Percentiles rank a stretch among this genome's conserved stretches.
phyloP scores from a whole-genome alignment of 1,140 invertebrate genomes.

The Macrocentrus cingulum region DNA sequence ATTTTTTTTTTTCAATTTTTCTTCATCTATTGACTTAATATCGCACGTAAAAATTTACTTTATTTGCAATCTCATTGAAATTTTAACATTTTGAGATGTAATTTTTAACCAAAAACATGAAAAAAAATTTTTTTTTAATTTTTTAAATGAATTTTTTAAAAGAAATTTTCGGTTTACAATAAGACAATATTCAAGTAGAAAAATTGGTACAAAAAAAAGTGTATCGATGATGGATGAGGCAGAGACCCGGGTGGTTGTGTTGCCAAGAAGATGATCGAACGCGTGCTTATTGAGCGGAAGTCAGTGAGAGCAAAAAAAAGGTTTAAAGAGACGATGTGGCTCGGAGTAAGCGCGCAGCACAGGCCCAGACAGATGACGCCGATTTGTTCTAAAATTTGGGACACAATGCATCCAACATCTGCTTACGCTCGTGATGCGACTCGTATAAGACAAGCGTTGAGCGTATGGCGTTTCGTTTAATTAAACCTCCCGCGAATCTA shows the following conservation, averaged over 20 bases:
- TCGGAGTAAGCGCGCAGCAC: too few relatives aligned
- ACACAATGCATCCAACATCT: slow-evolving; percentile 31
- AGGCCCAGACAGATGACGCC: slow-evolving; percentile 39
- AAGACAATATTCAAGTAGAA: too few relatives aligned
- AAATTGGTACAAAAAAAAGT: too few relatives aligned
- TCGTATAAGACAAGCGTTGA: slow-evolving; percentile 27
- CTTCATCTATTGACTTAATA: too few relatives aligned
- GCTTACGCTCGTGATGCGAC: slow-evolving; percentile 27
- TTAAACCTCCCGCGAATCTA: background rate
- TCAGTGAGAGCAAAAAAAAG: slow-evolving; percentile 25
- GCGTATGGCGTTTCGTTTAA: slow-evolving; percentile 6
- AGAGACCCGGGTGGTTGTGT: background rate
- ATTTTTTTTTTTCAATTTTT: too few relatives aligned
- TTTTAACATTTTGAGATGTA: too few relatives aligned
- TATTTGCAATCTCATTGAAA: too few relatives aligned
- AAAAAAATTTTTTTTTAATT: too few relatives aligned
- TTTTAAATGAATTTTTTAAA: too few relatives aligned
- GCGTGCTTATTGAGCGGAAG: slow-evolving; percentile 38
- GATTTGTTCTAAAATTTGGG: slow-evolving; percentile 34
- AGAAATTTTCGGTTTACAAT: too few relatives aligned
- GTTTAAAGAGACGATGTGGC: background rate
- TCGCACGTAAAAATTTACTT: too few relatives aligned
- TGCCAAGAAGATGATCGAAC: slow-evolving; percentile 35
- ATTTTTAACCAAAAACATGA: too few relatives aligned
- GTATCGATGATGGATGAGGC: slow-evolving; percentile 31